Conservation (phyloP, 2,113 vertebrate genomes). For the Diglossa brunneiventris region DNA sequence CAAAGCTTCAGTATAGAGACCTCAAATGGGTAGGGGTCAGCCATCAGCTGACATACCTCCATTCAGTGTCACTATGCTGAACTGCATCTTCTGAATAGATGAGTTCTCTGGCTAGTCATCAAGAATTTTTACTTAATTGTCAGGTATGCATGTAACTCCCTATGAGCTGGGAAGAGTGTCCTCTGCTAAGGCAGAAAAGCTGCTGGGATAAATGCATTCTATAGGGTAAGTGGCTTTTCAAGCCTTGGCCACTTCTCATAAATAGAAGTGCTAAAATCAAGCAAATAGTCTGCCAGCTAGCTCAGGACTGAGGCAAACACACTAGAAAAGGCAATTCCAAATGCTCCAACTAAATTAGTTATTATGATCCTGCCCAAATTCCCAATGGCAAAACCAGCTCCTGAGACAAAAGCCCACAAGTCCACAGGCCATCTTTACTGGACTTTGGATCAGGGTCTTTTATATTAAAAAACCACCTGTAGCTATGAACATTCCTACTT, state of each 20-base stretch:
- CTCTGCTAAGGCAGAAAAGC: background rate
- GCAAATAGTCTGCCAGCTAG: background rate
- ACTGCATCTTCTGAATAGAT: background rate
- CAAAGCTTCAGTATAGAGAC: background rate
- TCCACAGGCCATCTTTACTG: background rate
- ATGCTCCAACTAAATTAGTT: background rate
- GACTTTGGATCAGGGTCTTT: background rate
- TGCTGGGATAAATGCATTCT: background rate
- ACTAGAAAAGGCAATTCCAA: background rate
- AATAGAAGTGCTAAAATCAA: background rate
- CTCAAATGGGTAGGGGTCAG: accelerated
- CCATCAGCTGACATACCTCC: background rate
- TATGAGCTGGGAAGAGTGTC: background rate
- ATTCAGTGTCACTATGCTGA: background rate
- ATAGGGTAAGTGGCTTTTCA: background rate
- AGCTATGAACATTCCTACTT: background rate
- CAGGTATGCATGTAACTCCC: background rate
- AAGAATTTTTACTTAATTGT: background rate
- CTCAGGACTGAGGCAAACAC: background rate
- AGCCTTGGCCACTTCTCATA: background rate
- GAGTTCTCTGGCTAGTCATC: background rate
- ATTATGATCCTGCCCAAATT: background rate
- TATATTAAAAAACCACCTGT: background rate
- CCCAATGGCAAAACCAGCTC: background rate
- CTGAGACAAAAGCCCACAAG: background rate